These are phyloP conservation scores for Oxycera nigricornis DNA, from an alignment of 2,888 invertebrate species.

Conservation along the genomic window DNA sequence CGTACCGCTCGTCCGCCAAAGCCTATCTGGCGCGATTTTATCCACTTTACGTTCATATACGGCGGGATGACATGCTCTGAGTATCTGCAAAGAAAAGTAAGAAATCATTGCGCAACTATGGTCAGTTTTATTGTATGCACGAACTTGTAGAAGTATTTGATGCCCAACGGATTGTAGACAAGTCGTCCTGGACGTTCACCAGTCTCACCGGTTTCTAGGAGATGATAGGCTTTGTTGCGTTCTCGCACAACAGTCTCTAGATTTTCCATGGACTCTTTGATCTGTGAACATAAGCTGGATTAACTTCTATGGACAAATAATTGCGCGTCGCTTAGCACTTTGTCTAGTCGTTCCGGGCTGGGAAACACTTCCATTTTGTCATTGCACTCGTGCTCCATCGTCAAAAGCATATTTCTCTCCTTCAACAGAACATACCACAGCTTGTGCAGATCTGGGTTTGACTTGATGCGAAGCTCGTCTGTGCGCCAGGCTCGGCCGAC, in stretches of 20 bases:
- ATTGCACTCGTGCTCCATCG: conserved; percentile 89
- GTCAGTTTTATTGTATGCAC: conserved; percentile 16
- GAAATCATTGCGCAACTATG: too few relatives aligned
- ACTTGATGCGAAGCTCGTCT: conserved; percentile 93
- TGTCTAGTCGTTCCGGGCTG: conserved; percentile 91
- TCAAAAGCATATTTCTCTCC: conserved; percentile 95
- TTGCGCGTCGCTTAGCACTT: conserved; percentile 63
- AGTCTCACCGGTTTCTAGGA: conserved; percentile 86
- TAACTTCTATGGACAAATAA: background rate
- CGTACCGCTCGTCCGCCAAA: conserved; percentile 68
- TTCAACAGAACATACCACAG: conserved; percentile 92
- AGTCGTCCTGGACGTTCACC: conserved; percentile 77
- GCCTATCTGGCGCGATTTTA: conserved; percentile 66
- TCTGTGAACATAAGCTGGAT: conserved; percentile 57
- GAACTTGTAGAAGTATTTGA: conserved; percentile 65
- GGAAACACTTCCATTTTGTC: conserved; percentile 76
- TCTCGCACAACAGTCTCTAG: conserved; percentile 90
- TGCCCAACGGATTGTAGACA: conserved; percentile 68
- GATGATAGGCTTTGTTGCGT: conserved; percentile 87
- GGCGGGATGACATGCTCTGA: conserved; percentile 72
- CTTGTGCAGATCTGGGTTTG: conserved; percentile 94
- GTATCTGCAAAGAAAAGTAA: conserved; percentile 55
- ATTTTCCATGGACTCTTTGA: conserved; percentile 93
- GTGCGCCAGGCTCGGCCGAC: conserved; percentile 86
- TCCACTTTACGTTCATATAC: conserved; percentile 72